phyloP scores from a whole-genome alignment of 2,113 vertebrate genomes.

The Cariama cristata region DNA sequence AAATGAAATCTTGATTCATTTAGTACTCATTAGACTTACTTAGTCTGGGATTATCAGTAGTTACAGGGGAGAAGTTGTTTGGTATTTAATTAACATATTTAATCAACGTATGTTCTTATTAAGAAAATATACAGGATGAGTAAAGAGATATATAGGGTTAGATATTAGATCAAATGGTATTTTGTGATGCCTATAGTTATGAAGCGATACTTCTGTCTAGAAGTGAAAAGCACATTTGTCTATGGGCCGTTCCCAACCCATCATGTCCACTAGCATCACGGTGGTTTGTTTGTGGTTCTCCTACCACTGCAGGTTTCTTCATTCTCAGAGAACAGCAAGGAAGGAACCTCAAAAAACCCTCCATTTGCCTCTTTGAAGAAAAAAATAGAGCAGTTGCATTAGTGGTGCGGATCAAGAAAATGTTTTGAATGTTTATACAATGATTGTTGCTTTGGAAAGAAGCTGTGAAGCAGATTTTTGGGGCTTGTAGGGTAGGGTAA shows the following conservation, averaged over 20 bases:
- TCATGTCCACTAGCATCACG: rapidly evolving
- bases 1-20: background rate
- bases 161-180: background rate
- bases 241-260: background rate
- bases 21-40: background rate
- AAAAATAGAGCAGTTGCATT: background rate
- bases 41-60: background rate
- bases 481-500: background rate
- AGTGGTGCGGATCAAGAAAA: background rate
- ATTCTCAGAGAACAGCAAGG: background rate
- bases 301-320: background rate
- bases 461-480: background rate
- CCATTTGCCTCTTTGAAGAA: rapidly evolving
- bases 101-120: background rate
- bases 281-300: background rate
- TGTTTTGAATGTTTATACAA: background rate
- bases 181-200: background rate
- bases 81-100: background rate
- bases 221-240: background rate
- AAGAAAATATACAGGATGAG: background rate
- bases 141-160: background rate
- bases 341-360: background rate
- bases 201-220: background rate
- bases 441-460: background rate
- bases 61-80: background rate